Base-by-base conservation (phyloP, 2,888 invertebrate genomes). In the Anoncus sp. region DNA sequence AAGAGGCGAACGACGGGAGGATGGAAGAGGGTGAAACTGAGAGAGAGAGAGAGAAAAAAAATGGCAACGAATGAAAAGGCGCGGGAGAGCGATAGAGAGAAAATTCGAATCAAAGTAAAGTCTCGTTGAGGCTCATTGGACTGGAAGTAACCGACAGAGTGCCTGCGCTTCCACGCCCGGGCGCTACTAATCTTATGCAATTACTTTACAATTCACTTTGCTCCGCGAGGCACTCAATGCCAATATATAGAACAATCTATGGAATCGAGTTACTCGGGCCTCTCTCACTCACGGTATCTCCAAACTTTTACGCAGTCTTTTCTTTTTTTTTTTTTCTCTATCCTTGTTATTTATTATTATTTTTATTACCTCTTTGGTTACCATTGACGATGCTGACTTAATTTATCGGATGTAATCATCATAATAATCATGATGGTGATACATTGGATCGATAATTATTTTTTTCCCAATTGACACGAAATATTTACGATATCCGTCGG, bases 191-290 rank as follows among this genome's bases (percentile, higher is more conserved):
- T 91, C 88, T 90, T 89, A 89, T 90, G 89, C 90, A 90, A 91
- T 91, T 91, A 91, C 90, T 90, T 89, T 87, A 87, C 88, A 89
- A 90, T 90, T 90, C 90, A 87, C 90, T 90, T 88, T 89, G 84
- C 87, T 55, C 71, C 85, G 85, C 85, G 85, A 87, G 85, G 88
- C 89, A 89, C 88, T 89, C 86, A 86, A 86, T 87, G 87, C 86
- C 87, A 85, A 86, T 75, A 75, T 75, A 75, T 88, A 87, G 88
- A 88, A 88, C 88, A 87, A 87, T 86, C 87, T 85, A 82, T 82
- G 80, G 84, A 90, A 89, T 89, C 85, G 85, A 89, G 87, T 90
- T 89, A 89, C 83, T 84, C 74, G 53, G 57, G n/a, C n/a, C 63
- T 22, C 20, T 27, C 27, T 49, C 22, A 20, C 35, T n/a, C 20